Evolutionary conservation across 2,888 invertebrate species (phyloP), one percentile per base, ranked within the genome.

Genomic region (Polyommatus iphigenia): DNA sequence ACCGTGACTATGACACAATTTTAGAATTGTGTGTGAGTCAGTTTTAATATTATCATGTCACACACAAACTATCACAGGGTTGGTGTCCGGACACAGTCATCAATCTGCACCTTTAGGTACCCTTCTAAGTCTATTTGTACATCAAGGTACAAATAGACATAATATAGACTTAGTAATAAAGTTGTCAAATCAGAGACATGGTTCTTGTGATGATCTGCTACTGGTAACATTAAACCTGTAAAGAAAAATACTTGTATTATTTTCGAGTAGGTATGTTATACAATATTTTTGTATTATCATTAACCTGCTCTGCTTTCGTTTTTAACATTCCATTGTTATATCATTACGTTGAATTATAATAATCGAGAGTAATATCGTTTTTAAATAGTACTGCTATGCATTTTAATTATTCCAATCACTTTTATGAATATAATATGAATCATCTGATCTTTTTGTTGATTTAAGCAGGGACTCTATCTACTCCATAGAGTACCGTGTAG

Each of bases 161-260:
- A n/a, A n/a, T n/a, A n/a, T n/a, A n/a, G n/a, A n/a, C n/a, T n/a
- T n/a, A n/a, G 41, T 41, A 18, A 72, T 72, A 72, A 72, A 72
- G 72, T 72, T 41, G 72, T 10, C 41, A 72, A n/a, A 72, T 72
- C 41, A 67, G 15, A 15, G 67, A 67, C 15, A 67, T 18, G 29
- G 29, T 67, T 67, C 67, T 32, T 67, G 29, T 29, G 67, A 15
- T 67, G 67, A 15, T 13, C 67, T 67, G 67, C 29, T 72, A n/a
- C 41, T 72, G 72, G 72, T 72, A 72, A 41, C 72, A 72, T 72
- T 72, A 41, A 41, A 72, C 41, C 72, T 72, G 72, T 72, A 41
- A 72, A 72, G n/a, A 72, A 41, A 72, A 41, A 41, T 15, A 18
- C 15, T 15, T 67, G 32, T 59, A 59, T 59, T 59, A 29, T 67